These are phyloP conservation scores for Ganaspis sp. DNA, from an alignment of 1,140 invertebrate genomes.

Conservation along the genomic window DNA sequence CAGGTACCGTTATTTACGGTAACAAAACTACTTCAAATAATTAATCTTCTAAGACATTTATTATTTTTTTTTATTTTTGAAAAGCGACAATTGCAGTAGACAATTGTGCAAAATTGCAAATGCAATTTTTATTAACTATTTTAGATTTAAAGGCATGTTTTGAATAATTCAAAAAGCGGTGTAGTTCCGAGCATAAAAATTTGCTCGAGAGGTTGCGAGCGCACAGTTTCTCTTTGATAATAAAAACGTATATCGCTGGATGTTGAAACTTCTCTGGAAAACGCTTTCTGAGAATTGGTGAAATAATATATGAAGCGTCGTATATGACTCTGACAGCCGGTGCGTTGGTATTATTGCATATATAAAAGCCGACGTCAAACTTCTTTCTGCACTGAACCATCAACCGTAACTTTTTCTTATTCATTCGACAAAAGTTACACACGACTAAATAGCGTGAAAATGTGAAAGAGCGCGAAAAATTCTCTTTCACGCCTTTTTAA, in stretches of 20 bases:
- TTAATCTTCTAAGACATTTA: too few relatives aligned
- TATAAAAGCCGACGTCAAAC: slow-evolving; percentile 59
- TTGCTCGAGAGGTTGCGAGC: neutral
- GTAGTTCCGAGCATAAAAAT: too few relatives aligned
- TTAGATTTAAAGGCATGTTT: too few relatives aligned
- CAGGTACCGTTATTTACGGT: too few relatives aligned
- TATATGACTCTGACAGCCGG: slow-evolving; percentile 49
- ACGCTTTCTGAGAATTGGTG: neutral
- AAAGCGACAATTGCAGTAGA: too few relatives aligned
- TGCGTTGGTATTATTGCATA: slow-evolving; percentile 54
- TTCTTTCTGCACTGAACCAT: neutral
- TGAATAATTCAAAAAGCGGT: too few relatives aligned
- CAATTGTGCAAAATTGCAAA: too few relatives aligned
- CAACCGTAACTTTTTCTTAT: neutral
- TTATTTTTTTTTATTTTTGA: too few relatives aligned
- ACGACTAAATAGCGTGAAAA: neutral
- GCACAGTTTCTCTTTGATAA: neutral
- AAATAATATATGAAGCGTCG: slow-evolving; percentile 10
- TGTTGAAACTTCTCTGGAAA: neutral
- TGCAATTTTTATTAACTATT: too few relatives aligned
- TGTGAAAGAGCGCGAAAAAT: too few relatives aligned
- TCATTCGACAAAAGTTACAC: neutral
- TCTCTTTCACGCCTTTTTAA: too few relatives aligned
- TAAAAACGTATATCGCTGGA: neutral
- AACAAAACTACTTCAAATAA: too few relatives aligned